Evolutionary conservation across 2,797 vertebrate genomes (phyloP).

Genomic region (Erithacus rubecula): DNA sequence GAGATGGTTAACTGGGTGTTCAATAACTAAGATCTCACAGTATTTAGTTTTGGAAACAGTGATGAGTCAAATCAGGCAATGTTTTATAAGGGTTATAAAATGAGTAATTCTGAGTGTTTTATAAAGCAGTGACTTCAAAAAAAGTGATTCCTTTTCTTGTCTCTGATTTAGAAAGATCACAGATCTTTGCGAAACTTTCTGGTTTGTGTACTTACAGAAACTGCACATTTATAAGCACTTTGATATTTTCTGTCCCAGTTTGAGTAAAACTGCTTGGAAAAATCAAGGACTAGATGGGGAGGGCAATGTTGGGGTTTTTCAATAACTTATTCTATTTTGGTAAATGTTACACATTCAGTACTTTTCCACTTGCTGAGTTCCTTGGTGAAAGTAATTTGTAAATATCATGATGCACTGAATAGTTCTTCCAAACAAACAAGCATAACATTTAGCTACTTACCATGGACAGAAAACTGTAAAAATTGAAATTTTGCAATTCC

Average conservation of each 20-base stretch:
- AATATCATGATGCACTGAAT: not conserved
- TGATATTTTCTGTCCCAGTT: not conserved
- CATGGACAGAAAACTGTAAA: not conserved
- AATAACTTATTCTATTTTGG: not conserved
- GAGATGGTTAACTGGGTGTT: not conserved
- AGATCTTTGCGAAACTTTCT: not conserved
- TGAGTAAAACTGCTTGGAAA: not conserved
- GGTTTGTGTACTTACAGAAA: not conserved
- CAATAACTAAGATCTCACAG: not conserved
- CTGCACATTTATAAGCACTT: not conserved
- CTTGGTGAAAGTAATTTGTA: not conserved
- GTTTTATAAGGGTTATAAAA: not conserved
- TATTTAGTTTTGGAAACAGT: not conserved
- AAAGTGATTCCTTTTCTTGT: not conserved
- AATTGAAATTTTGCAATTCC: not conserved
- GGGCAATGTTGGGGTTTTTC: fast-evolving
- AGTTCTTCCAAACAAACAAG: not conserved
- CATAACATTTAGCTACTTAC: not conserved
- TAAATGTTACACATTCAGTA: not conserved
- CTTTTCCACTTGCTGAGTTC: not conserved
- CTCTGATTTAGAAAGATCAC: not conserved
- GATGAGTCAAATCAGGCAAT: not conserved
- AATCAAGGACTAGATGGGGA: not conserved
- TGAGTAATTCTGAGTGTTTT: not conserved
- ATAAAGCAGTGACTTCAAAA: not conserved